Base-by-base conservation (phyloP, 1,140 invertebrate species). In the Megathymus violae region DNA sequence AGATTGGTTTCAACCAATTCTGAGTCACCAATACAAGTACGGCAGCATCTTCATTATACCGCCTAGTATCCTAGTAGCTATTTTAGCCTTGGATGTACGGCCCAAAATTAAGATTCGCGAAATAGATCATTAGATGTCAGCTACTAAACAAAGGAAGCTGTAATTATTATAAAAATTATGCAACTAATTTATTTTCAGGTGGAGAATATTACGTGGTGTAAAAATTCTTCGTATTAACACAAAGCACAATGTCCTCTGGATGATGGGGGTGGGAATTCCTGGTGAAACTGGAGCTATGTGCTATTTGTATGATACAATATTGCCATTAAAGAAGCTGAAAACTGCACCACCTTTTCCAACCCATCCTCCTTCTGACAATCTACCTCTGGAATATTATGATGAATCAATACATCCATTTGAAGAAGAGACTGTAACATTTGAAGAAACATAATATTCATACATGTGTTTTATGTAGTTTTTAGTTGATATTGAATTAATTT, bases 171-270 rank as follows among this genome's bases (percentile, higher is more conserved):
- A n/a, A n/a, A n/a, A n/a, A n/a, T n/a, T n/a, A n/a, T n/a, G n/a
- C n/a, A n/a, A n/a, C n/a, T n/a, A n/a, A n/a, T 71, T 48, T 56
- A 90, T 66, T 87, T 88, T 62, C 69, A 92, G 91, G 64, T 96
- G 94, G 92, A 93, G 96, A 68, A 92, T 93, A 27, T 73, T 94
- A 9, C 93, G 93, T 76, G 98, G 97, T 14, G 81, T 97, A 4
- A 94, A 95, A 94, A 95, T 99, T 71, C 93, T 96, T 85, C 93
- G 98, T 66, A 97, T 99, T 34, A 98, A 99, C 84, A 97, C 96
- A 9, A 97, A 98, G 82, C 95, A 98, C 80, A 99, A 99, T 92
- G 94, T 99, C 0, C 92, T 99, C 14, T 99, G 96, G 93, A 95
- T 98, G 6, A 85, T 93, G 67, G 97, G 97, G n/a, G 93, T 93